Evolutionary conservation across 2,888 invertebrate species (phyloP).

Genomic region (Archaeoteleia sp.): DNA sequence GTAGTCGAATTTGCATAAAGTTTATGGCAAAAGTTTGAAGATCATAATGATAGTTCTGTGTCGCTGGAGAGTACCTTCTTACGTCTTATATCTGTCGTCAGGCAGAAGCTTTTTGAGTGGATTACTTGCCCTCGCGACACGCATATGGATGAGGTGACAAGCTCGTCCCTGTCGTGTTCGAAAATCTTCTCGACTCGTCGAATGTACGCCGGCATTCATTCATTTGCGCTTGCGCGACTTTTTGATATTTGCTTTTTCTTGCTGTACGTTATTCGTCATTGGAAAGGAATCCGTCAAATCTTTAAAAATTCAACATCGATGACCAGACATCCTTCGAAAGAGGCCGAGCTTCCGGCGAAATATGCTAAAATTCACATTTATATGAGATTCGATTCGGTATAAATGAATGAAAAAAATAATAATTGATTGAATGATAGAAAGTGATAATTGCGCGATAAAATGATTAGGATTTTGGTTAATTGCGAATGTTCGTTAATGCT

Average conservation of each 20-base stretch:
- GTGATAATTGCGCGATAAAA: conserved; percentile 7
- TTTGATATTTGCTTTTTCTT: conserved; percentile 44
- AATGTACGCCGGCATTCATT: too few species aligned
- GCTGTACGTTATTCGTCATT: conserved; percentile 43
- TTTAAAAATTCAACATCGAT: too few species aligned
- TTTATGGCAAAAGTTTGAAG: conserved; percentile 48
- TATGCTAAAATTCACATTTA: too few species aligned
- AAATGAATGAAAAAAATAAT: too few species aligned
- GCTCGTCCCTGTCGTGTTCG: conserved; percentile 37
- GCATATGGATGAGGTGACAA: conserved; percentile 55
- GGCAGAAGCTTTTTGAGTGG: conserved; percentile 53
- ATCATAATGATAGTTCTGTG: conserved; percentile 48
- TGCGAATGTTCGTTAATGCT: conserved; percentile 45
- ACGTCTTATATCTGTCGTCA: conserved; percentile 53
- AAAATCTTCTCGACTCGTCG: conserved; percentile 46
- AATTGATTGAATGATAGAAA: too few species aligned
- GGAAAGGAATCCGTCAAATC: too few species aligned
- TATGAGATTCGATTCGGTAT: too few species aligned
- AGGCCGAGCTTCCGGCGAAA: too few species aligned
- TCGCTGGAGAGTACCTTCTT: conserved; percentile 36
- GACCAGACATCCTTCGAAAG: too few species aligned
- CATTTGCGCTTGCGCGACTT: too few species aligned
- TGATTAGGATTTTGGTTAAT: conserved; percentile 29
- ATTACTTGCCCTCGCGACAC: conserved; percentile 54
- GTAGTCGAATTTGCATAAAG: conserved; percentile 44